A percentile compares a stretch with the other conserved stretches of the same genome.
These are phyloP conservation scores for Incurvaria masculella DNA, from an alignment of 2,888 invertebrate genomes.

Conservation along the genomic window DNA sequence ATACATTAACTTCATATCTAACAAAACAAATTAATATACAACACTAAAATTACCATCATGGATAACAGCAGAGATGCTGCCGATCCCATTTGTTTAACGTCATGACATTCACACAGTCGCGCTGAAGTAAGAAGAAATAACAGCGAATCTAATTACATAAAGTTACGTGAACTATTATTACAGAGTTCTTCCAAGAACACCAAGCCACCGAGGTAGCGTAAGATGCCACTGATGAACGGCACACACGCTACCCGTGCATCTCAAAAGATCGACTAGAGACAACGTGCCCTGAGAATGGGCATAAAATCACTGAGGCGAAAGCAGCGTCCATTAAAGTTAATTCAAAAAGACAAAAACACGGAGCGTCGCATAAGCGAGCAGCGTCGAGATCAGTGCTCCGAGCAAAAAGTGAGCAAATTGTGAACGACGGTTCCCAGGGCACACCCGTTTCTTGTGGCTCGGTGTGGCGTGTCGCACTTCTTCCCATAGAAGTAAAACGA, in stretches of 20 bases:
- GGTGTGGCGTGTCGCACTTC: background rate
- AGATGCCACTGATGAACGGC: background rate
- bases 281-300: background rate
- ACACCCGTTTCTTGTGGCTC: background rate
- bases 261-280: too few relatives aligned
- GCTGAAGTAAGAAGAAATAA: too few relatives aligned
- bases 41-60: too few relatives aligned
- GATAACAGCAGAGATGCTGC: too few relatives aligned
- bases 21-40: too few relatives aligned
- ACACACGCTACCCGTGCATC: too few relatives aligned
- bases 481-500: background rate
- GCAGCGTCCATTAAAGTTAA: background rate
- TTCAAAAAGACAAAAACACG: background rate
- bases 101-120: too few relatives aligned
- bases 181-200: background rate
- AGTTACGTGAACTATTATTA: too few relatives aligned
- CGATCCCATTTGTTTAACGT: too few relatives aligned
- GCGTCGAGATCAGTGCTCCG: background rate
- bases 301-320: background rate
- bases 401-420: background rate
- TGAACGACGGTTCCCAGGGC: background rate
- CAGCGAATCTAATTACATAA: too few relatives aligned
- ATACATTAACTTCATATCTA: too few relatives aligned
- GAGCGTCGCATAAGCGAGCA: background rate
- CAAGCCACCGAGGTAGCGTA: background rate